Base-by-base conservation (phyloP, 53 echinoderm and acorn worm species). In the Apostichopus leukothele region DNA sequence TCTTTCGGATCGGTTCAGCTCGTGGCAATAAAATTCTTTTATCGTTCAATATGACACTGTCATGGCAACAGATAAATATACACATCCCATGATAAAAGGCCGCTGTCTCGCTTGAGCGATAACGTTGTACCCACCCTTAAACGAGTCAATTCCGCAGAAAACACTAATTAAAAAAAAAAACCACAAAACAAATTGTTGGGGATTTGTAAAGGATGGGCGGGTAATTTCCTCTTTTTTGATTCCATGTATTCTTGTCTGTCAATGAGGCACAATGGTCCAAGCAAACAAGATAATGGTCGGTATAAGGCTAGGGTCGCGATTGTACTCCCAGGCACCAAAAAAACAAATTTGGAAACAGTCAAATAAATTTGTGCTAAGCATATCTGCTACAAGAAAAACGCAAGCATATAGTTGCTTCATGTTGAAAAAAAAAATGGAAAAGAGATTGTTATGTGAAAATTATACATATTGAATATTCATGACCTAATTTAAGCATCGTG, bases 11-110 rank as follows among this genome's bases (percentile, higher is more conserved):
- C 63, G 16, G 63, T 63, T 16, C 12, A 63, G 63, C 63, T 63
- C 16, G 63, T 63, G 63, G 12, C 63, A 63, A 63, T 63, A 63
- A 63, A 63, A 63, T 63, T 16, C 63, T 39, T 3, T 39, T 39
- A 39, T 39, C 39, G 39, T 39, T 39, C 63, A 63, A 63, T 63
- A 63, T 63, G 63, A 13, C 63, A 63, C 9, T 13, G n/a, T 52
- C 79, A 79, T 79, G 79, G 53, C 79, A 79, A 79, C 79, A 7
- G 52, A 18, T 79, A 79, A 79, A 79, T 53, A 79, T 79, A 53
- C 21, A 53, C 9, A 39, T 39, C 8, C 52, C 39, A 39, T 79
- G 51, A 50, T 12, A 79, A 79, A 50, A 51, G 20, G 79, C 3
- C 14, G 63, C 79, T 51, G 51, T 53, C 53, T 19, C 54, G 79